Evolutionary conservation across 1,140 invertebrate genomes (phyloP), one percentile per base, ranked within the genome.

Genomic region (Stegodyphus dumicola): DNA sequence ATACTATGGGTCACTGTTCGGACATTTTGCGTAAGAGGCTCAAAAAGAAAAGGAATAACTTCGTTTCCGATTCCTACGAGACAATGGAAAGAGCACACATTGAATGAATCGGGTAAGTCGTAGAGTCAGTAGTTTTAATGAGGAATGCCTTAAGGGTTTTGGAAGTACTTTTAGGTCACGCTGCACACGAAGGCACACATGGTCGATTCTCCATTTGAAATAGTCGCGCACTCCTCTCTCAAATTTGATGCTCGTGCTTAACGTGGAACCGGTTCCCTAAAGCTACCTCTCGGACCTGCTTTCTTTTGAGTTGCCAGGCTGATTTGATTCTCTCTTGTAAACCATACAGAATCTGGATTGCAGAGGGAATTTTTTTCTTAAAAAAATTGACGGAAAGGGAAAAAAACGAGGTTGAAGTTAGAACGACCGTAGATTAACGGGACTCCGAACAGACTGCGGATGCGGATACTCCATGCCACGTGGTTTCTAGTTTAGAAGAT

Each of bases 131-230:
- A 15, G 9, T 77, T 77, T 18, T 77, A 66, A 66, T 49, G 15
- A 77, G 75, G 33, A 77, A 77, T 77, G 75, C 56, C 75, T 51
- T 66, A 51, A 60, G 48, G 60, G 75, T 60, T 60, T 9, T 60
- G 56, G 56, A 17, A 33, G 60, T 60, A 65, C 56, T 77, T 77
- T 77, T 77, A 77, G 75, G 75, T 77, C 73, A 71, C 70, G 70
- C 48, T 5, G 48, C 70, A 15, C 73, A 60, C 56, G 56, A 60
- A 60, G 56, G 75, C 60, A 51, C 60, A 77, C 56, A 77, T 77
- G 75, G 75, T 77, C 75, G 75, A 66, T 65, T 65, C 60, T 65
- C 75, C 56, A 66, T 65, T n/a, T 66, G 49, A 77, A 77, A 77
- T 54, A 54, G 73, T 75, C 53, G 73, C 53, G 73, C 75, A 65